Evolutionary conservation across 2,888 invertebrate species (phyloP).

Genomic region (Drosophila ezoana): DNA sequence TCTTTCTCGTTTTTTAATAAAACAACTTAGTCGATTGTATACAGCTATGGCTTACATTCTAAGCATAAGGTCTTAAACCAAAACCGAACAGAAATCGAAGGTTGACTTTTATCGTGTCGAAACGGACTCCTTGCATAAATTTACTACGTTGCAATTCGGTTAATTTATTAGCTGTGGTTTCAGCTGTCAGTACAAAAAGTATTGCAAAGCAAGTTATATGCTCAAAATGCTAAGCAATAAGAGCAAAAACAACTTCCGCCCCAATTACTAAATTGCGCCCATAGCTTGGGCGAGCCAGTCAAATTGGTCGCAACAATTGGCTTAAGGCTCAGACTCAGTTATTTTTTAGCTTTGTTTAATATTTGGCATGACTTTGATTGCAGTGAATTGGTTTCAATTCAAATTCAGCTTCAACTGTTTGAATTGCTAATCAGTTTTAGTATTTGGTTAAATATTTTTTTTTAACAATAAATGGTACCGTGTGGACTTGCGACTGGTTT

Average conservation of each 20-base stretch:
- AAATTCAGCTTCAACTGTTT: constrained; percentile 58
- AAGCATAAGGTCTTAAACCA: constrained; percentile 11
- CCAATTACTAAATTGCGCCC: constrained; percentile 38
- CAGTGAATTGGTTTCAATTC: constrained; percentile 52
- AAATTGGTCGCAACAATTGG: constrained; percentile 21
- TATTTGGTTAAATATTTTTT: constrained; percentile 31
- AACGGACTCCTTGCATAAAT: constrained; percentile 34
- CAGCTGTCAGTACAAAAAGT: constrained; percentile 17
- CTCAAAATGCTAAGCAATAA: constrained; percentile 22
- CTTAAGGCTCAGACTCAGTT: constrained; percentile 25
- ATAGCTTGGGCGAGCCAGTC: constrained; percentile 40
- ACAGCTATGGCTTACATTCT: constrained; percentile 30
- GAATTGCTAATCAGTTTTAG: constrained; percentile 45
- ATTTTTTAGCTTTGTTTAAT: constrained; percentile 27
- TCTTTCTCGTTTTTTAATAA: no score
- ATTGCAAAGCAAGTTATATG: constrained; percentile 18
- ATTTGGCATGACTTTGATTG: constrained; percentile 57
- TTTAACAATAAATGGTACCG: constrained; percentile 23
- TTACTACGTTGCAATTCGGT: constrained; percentile 38
- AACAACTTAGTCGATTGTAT: constrained; percentile 5
- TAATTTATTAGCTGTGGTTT: constrained; percentile 49
- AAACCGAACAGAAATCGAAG: constrained; percentile 28
- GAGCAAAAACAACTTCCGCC: constrained; percentile 44
- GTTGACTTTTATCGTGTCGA: constrained; percentile 28
- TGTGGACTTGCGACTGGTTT: constrained; percentile 18